Evolutionary conservation across 2,888 invertebrate genomes (phyloP).

Genomic region (Mythimna vitellina): DNA sequence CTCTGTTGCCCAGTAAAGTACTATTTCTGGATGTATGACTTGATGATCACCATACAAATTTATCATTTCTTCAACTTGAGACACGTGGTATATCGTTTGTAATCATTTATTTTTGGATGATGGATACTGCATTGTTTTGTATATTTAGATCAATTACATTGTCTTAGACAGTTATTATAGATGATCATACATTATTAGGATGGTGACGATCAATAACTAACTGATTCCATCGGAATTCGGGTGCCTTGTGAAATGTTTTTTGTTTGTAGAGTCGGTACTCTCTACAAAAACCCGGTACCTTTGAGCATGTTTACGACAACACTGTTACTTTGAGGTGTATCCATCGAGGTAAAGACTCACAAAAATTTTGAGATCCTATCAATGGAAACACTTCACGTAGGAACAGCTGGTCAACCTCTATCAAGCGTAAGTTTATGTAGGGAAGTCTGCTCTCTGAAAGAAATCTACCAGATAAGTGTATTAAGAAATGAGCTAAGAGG

Average conservation of each 20-base stretch:
- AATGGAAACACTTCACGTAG: no score
- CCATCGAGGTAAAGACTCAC: no score
- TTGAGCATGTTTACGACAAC: no score
- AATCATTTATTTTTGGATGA: slow-evolving; percentile 47
- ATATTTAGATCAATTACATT: slow-evolving; percentile 26
- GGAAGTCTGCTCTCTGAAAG: no score
- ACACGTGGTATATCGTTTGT: slow-evolving; percentile 33
- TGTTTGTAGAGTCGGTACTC: neutral
- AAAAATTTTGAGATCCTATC: no score
- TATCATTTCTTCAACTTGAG: slow-evolving; percentile 40
- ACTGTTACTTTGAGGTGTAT: no score
- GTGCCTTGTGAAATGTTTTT: no score
- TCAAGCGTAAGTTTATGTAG: no score
- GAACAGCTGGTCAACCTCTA: no score
- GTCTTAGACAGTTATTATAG: slow-evolving; percentile 19
- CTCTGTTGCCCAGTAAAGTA: slow-evolving; percentile 19
- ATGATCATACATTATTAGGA: slow-evolving; percentile 2
- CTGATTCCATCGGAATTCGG: neutral
- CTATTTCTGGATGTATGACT: slow-evolving; percentile 55
- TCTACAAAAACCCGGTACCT: no score
- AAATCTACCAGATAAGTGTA: no score
- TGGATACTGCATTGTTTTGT: neutral
- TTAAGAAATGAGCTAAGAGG: no score
- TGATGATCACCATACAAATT: slow-evolving; percentile 43
- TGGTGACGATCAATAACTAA: neutral